Evolutionary conservation across 2,797 vertebrate genomes (phyloP).

Genomic region (Spinus pinus): DNA sequence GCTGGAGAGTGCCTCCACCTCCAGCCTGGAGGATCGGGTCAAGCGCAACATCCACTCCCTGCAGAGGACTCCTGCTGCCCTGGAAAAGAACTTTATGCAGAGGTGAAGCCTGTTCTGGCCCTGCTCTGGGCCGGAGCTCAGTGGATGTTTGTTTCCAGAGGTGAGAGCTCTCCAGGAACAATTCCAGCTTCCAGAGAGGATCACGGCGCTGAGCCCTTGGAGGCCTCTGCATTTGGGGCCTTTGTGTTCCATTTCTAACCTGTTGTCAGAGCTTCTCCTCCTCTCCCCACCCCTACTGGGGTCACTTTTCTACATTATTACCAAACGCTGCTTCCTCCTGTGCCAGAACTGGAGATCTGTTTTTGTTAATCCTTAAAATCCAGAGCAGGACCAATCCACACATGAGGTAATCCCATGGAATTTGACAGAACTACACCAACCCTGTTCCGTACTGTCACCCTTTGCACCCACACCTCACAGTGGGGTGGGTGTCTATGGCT

Average conservation of each 20-base stretch:
- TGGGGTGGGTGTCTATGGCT: accelerated
- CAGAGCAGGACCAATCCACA: accelerated
- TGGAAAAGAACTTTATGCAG: conserved; percentile 92
- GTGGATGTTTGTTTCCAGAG: neutral
- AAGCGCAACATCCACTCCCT: conserved; percentile 96
- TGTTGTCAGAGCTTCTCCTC: neutral
- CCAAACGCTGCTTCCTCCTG: neutral
- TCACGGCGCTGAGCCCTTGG: neutral
- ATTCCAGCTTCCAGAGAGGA: neutral
- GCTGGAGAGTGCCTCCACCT: conserved; percentile 88
- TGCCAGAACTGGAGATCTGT: neutral
- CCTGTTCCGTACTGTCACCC: accelerated
- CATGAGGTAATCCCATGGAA: accelerated
- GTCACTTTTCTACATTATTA: neutral
- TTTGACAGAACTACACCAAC: accelerated
- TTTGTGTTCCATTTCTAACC: accelerated
- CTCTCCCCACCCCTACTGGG: neutral
- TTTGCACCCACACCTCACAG: neutral
- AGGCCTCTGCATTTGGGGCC: neutral
- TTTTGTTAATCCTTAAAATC: neutral
- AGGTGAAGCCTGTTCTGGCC: conserved; percentile 71
- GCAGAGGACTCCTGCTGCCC: conserved; percentile 87
- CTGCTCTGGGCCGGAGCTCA: neutral
- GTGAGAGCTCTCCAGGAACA: neutral
- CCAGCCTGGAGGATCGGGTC: conserved; percentile 90